Conservation (phyloP, 2,113 vertebrate species). For the Sitta europaea region DNA sequence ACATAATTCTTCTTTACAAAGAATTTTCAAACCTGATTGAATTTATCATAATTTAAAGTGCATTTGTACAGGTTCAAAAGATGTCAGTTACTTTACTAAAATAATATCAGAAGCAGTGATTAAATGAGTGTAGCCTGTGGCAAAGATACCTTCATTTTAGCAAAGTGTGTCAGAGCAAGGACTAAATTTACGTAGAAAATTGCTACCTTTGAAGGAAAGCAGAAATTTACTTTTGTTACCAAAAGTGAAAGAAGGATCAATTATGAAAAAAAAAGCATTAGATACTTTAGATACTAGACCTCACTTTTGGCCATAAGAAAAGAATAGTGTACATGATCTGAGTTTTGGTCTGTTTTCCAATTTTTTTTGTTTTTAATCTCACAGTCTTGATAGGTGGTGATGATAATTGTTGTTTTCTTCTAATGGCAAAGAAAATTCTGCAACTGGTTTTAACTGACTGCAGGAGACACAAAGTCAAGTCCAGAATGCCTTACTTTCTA, state of each 20-base stretch:
- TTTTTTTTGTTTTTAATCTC: neutral
- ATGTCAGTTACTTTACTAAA: neutral
- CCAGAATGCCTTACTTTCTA: neutral
- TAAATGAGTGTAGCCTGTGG: neutral
- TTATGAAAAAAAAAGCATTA: neutral
- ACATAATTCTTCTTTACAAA: neutral
- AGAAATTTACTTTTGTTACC: neutral
- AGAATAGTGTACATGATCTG: neutral
- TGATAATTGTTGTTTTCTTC: neutral
- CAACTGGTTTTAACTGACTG: neutral
- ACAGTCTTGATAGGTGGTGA: neutral
- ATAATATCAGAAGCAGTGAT: neutral
- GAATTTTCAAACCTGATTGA: neutral
- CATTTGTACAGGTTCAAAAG: neutral
- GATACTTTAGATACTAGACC: neutral
- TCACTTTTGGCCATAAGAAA: neutral
- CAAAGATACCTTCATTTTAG: neutral
- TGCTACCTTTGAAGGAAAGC: neutral
- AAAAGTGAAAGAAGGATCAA: neutral
- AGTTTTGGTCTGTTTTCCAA: accelerated
- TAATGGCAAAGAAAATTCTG: neutral
- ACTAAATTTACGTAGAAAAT: neutral
- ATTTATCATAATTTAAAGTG: neutral
- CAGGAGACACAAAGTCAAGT: neutral
- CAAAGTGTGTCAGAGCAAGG: neutral